Base-by-base conservation (phyloP, 2,888 invertebrate genomes). In the Cetonia aurata region DNA sequence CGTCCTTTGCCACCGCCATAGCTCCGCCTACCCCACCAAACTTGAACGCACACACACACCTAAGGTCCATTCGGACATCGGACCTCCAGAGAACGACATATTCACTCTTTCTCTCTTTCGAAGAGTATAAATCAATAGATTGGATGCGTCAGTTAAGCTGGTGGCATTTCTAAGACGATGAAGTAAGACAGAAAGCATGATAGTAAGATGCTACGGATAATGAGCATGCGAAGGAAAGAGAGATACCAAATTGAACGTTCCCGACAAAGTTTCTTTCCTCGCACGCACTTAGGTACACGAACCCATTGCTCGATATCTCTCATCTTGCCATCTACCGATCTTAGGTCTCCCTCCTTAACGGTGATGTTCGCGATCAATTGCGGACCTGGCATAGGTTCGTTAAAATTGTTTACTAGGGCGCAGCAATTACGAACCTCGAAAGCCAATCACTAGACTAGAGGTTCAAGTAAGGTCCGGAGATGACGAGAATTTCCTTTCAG, bases 331-430 rank as follows among this genome's bases (percentile, higher is more conserved):
- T 60, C 25, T 25, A 60, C 46, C 60, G 12, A 52, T 52, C 60
- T 60, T 46, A 46, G 46, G 10, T 46, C 31, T 33, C 31, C 31
- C 60, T 41, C 60, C n/a, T 60, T 60, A 60, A 46, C 60, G 25
- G 60, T 46, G 37, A 37, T 37, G 19, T 31, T 60, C 46, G 25
- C 60, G 60, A 60, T 60, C 60, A 60, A 60, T 60, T 60, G 60
- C 60, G 46, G 60, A 46, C 60, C 46, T 19, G 25, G 46, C 60
- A 60, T 60, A 60, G 60, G 60, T 25, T 60, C 60, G 60, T 60
- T 60, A 60, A 60, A 60, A 60, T 46, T 60, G 60, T 60, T 60
- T 60, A 60, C 46, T 60, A 60, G 60, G 60, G 60, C 60, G 60
- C 60, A 60, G 60, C 46, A 60, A 60, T 60, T 60, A 60, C 60